phyloP scores from a whole-genome alignment of 2,113 vertebrate species.

The Tetraodon nigroviridis region DNA sequence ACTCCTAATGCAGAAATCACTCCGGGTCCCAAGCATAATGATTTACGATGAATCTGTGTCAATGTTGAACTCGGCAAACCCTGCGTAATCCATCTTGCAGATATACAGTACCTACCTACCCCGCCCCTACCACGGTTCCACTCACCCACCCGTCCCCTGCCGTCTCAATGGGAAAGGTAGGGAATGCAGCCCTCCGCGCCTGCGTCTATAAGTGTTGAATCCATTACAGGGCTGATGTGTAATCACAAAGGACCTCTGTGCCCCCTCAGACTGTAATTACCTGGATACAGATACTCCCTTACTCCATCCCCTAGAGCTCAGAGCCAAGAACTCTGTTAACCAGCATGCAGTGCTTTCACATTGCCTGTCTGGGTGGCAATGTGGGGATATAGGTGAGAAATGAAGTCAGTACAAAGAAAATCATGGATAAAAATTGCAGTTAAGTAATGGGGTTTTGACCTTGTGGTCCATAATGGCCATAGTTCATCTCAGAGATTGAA shows the following conservation, averaged over 20 bases:
- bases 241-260: constrained; percentile 75
- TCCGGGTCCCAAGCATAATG: constrained; percentile 79
- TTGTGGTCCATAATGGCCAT: constrained; percentile 35
- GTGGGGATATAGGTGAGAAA: constrained; percentile 44
- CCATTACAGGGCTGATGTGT: constrained; percentile 79
- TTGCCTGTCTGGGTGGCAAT: constrained; percentile 43
- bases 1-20: constrained; percentile 82
- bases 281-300: constrained; percentile 71
- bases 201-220: constrained; percentile 77
- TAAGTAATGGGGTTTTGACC: constrained; percentile 60
- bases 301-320: constrained; percentile 55
- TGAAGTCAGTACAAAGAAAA: constrained; percentile 19
- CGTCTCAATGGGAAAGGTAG: constrained; percentile 43
- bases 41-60: constrained; percentile 85
- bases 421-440: constrained; percentile 43
- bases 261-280: constrained; percentile 76
- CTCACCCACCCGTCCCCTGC: constrained; percentile 41
- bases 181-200: constrained; percentile 48
- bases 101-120: constrained; percentile 69
- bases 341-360: constrained; percentile 61
- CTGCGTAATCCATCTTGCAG: constrained; percentile 81
- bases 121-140: constrained; percentile 41
- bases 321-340: constrained; percentile 65
- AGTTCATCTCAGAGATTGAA: constrained; percentile 46
- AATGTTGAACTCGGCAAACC: constrained; percentile 79